Percentiles rank a stretch among this genome's conserved stretches.
Conservation (phyloP, 2,797 vertebrate species). For the Sebastes nivosus region DNA sequence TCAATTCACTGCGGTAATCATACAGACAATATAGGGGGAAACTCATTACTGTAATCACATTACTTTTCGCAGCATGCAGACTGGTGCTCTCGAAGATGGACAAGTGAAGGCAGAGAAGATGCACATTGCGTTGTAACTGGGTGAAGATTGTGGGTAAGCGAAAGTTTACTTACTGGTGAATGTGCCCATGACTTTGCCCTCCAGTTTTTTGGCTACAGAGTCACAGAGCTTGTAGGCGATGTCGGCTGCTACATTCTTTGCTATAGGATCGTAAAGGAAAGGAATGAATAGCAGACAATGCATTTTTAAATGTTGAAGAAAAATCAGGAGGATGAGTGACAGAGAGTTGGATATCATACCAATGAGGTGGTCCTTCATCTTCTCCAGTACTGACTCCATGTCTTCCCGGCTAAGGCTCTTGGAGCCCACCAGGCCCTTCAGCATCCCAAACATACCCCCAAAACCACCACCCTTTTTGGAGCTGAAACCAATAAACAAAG, state of each 20-base stretch:
- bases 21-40: neutral
- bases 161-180: conserved; percentile 92
- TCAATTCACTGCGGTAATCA: neutral
- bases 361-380: conserved; percentile 98
- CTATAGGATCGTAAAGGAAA: conserved; percentile 67
- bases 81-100: neutral
- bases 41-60: conserved; percentile 24
- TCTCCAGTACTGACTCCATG: conserved; percentile 96
- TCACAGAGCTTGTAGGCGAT: conserved; percentile 94
- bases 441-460: conserved; percentile 98
- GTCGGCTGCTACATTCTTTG: conserved; percentile 98
- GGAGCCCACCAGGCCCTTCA: conserved; percentile 96
- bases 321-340: neutral
- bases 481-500: conserved; percentile 65
- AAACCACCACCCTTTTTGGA: conserved; percentile 85
- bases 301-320: neutral
- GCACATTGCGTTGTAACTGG: no score
- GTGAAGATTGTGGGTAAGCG: neutral
- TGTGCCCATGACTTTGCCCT: conserved; percentile 99
- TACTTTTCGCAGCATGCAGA: neutral
- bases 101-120: neutral
- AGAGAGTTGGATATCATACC: conserved; percentile 68
- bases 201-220: conserved; percentile 96
- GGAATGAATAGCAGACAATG: neutral
- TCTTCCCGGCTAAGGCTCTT: conserved; percentile 92